A percentile compares a stretch with the other conserved stretches of the same genome.
These are phyloP conservation scores for Anthonomus grandis DNA, from an alignment of 1,140 invertebrate genomes.

Conservation along the genomic window DNA sequence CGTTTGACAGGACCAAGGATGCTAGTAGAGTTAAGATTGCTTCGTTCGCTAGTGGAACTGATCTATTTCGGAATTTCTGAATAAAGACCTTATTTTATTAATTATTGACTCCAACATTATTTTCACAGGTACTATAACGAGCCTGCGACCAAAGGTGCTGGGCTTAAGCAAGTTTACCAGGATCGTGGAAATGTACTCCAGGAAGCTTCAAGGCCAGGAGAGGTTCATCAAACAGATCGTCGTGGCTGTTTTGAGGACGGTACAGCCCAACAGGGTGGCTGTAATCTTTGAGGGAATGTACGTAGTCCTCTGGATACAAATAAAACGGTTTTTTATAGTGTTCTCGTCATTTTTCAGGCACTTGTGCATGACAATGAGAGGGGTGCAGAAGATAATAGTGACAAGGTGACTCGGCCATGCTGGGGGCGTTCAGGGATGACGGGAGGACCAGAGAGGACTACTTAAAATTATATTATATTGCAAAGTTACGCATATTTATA, in stretches of 20 bases:
- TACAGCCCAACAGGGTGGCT: conserved; percentile 93
- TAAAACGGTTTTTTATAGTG: not conserved
- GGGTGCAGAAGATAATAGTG: conserved; percentile 98
- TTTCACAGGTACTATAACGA: conserved; percentile 95
- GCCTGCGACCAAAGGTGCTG: conserved; percentile 94
- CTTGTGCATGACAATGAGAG: conserved; percentile 99
- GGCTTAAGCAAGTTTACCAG: conserved; percentile 59
- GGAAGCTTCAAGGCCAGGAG: conserved; percentile 96
- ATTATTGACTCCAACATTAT: too few species aligned
- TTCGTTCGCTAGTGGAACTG: too few species aligned
- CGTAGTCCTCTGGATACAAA: conserved; percentile 48
- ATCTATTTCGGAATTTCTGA: too few species aligned
- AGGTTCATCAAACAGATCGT: conserved; percentile 98
- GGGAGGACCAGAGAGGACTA: conserved; percentile 99
- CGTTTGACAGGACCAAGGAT: too few species aligned
- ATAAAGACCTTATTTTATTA: too few species aligned
- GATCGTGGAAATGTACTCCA: conserved; percentile 96
- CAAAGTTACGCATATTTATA: too few species aligned
- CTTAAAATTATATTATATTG: too few species aligned
- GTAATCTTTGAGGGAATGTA: conserved; percentile 99
- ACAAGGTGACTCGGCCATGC: conserved; percentile 98
- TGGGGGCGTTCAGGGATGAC: conserved; percentile 98
- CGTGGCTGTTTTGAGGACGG: conserved; percentile 92
- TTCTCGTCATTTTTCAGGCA: conserved; percentile 70
- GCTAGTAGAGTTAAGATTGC: too few species aligned